Conservation (phyloP, 2,113 vertebrate genomes). For the Balaeniceps rex region DNA sequence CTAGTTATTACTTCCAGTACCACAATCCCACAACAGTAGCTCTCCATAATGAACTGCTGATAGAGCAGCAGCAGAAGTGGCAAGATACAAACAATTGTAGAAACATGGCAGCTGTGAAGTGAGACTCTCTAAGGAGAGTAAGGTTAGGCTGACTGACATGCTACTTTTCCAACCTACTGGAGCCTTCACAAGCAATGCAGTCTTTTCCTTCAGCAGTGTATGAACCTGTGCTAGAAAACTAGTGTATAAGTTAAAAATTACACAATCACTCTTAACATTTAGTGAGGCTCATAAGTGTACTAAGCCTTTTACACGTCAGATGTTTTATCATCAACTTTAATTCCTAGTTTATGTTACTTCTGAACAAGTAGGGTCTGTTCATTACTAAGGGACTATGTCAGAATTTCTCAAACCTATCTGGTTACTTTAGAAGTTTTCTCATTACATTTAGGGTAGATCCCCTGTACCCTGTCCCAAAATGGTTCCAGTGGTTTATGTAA, state of each 20-base stretch:
- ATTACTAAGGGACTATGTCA: background rate
- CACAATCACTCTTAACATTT: background rate
- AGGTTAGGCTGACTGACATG: background rate
- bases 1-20: background rate
- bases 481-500: constrained; percentile 97
- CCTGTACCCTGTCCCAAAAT: constrained; percentile 88
- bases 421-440: constrained; percentile 83
- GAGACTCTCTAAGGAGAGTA: background rate
- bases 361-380: background rate
- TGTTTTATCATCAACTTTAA: background rate
- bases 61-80: background rate
- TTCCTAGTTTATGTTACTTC: background rate
- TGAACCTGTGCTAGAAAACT: background rate
- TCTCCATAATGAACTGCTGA: background rate
- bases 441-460: constrained; percentile 83
- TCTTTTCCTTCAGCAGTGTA: background rate
- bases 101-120: background rate
- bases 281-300: background rate
- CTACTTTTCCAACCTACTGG: background rate
- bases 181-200: background rate
- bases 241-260: background rate
- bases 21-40: background rate
- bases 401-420: background rate
- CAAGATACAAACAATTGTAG: background rate
- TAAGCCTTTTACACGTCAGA: background rate